Conservation (phyloP, 2,797 vertebrate species). For the Pteronotus mesoamericanus region DNA sequence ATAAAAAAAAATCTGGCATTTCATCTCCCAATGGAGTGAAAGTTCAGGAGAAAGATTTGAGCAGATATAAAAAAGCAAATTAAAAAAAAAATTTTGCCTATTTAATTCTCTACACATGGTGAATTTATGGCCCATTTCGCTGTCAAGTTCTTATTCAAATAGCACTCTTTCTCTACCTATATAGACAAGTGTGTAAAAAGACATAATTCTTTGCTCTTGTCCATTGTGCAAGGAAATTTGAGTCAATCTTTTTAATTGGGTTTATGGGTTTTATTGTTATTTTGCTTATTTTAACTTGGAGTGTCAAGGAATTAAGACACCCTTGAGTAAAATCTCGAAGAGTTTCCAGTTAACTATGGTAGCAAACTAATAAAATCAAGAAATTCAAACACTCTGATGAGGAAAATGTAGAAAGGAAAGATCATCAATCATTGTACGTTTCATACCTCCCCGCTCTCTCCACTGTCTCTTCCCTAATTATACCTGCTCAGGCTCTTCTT, state of each 20-base stretch:
- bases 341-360: background rate
- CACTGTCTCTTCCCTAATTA: background rate
- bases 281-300: background rate
- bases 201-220: background rate
- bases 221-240: background rate
- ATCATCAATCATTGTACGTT: background rate
- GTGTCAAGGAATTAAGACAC: background rate
- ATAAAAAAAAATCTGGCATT: background rate
- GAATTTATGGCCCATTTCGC: background rate
- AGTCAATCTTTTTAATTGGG: background rate
- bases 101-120: background rate
- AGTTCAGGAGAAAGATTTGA: background rate
- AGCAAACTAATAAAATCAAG: background rate
- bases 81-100: background rate
- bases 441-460: background rate
- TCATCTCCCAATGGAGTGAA: background rate
- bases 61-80: background rate
- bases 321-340: background rate
- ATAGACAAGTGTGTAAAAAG: background rate
- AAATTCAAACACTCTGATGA: background rate
- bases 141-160: background rate
- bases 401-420: background rate
- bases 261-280: background rate
- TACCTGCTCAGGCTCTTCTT: background rate
- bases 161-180: background rate